Base-by-base conservation (phyloP, 2,113 vertebrate genomes). In the Gymnogyps californianus region DNA sequence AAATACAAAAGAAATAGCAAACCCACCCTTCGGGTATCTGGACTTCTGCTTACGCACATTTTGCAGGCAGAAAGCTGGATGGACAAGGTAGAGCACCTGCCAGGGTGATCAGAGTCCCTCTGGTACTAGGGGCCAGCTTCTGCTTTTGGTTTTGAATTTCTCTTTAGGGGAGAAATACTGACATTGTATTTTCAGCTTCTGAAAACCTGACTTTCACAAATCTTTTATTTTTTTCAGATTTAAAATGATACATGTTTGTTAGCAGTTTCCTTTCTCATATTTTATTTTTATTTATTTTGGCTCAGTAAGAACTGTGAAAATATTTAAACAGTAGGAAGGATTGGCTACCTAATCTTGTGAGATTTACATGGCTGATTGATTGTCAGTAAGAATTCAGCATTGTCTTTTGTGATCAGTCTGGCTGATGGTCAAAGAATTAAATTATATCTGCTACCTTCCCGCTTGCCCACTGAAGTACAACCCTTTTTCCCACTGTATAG, bases 261-360 rank as follows among this genome's bases (percentile, higher is more conserved):
- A 69, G 11, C 44, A 34, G 8, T 74, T 93, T 66, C 59, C 54
- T 77, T 65, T 65, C 71, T 61, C 21, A 11, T 69, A 8, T 47
- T 81, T 86, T 77, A 31, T 49, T 75, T 85, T 74, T 83, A 36
- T 90, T 96, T 93, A 46, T 66, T 77, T 96, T 89, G 51, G 34
- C 34, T 76, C 77, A 34, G 57, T 44, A 66, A 78, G 13, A 69
- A 24, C 71, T 86, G 28, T 58, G 64, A 32, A 77, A 94, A 93
- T 91, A 93, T 94, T 96, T 96, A 32, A 78, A 84, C 25, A 83
- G n/a, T 42, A 57, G 76, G 76, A 86, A 92, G 83, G 52, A 51
- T 5, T 83, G 19, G 7, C 16, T 67, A 10, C 52, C 9, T 90
- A 49, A 67, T 55, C 80, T 67, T 69, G 34, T 13, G 57, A 71